Evolutionary conservation across 2,113 vertebrate genomes (phyloP), one percentile per base, ranked within the genome.

Genomic region (Pithys albifrons): DNA sequence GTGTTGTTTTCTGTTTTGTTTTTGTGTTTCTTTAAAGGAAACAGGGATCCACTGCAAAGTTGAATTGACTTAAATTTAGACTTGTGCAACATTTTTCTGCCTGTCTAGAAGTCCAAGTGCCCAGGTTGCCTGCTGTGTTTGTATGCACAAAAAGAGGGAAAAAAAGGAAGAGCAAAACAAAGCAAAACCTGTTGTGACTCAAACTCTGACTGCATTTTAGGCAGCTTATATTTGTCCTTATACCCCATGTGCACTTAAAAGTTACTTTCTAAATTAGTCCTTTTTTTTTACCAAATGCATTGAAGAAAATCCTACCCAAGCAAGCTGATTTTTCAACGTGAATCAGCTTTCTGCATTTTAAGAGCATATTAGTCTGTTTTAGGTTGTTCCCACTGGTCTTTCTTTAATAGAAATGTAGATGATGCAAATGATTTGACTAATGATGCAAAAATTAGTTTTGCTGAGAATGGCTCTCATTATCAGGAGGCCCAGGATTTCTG

Each of bases 11-110:
- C 66, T 91, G 67, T 87, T 88, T 69, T 85, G 59, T 86, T 92
- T 94, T 93, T 94, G 65, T 96, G 93, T 66, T 88, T 80, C 51
- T 92, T 96, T 93, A 74, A 91, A 87, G 88, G 88, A 95, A 97
- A 85, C 73, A 79, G 27, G 86, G 85, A 91, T 93, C 91, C 89
- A 87, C 88, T 75, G 86, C 62, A 61, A 96, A 95, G 95, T 69
- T 89, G 83, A 91, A 95, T 64, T 48, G 69, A 91, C 94, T 94
- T 74, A 91, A 85, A 39, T 66, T 77, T 35, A 84, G 88, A 93
- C 70, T 93, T 87, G 90, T 84, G 88, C 65, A 74, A 83, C 74
- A 29, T 95, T 93, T 58, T 93, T 91, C 75, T 94, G 90, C 85
- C 92, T 96, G 87, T 96, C 92, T 93, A 94, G 93, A 94, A 89